Evolutionary conservation across 2,113 vertebrate genomes (phyloP).

Genomic region (Typhlomys cinereus): DNA sequence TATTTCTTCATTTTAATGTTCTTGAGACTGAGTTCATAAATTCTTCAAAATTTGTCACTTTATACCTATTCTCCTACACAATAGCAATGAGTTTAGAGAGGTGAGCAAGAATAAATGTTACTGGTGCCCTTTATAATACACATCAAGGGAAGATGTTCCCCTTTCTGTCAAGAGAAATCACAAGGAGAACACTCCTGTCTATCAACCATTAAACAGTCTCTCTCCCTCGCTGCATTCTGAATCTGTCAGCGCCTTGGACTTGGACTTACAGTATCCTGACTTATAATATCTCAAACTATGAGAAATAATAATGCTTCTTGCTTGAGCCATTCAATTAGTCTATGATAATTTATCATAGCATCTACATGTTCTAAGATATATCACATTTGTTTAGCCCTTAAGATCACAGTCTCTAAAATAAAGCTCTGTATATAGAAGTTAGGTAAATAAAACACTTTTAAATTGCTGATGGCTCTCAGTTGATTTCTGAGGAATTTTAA

Average conservation of each 20-base stretch:
- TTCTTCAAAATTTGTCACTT: background rate
- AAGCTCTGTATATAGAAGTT: background rate
- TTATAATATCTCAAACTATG: background rate
- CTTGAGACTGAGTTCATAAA: background rate
- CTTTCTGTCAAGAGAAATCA: background rate
- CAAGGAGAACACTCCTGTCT: background rate
- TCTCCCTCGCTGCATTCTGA: background rate
- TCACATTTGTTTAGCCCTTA: background rate
- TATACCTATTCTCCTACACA: no score
- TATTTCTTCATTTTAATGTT: background rate
- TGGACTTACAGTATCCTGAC: background rate
- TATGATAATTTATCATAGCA: background rate
- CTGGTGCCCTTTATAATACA: background rate
- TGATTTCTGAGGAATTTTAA: background rate
- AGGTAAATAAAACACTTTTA: background rate
- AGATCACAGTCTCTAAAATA: background rate
- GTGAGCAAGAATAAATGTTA: background rate
- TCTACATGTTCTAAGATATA: no score
- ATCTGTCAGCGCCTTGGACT: background rate
- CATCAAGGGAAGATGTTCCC: background rate
- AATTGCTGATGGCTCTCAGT: background rate
- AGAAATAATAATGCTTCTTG: background rate
- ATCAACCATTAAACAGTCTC: background rate
- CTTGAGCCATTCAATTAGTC: background rate
- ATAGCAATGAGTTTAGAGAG: background rate